Percentiles rank a stretch among this genome's conserved stretches.
These are phyloP conservation scores for Hirtodrosophila cameraria DNA, from an alignment of 2,888 invertebrate genomes.

Conservation along the genomic window DNA sequence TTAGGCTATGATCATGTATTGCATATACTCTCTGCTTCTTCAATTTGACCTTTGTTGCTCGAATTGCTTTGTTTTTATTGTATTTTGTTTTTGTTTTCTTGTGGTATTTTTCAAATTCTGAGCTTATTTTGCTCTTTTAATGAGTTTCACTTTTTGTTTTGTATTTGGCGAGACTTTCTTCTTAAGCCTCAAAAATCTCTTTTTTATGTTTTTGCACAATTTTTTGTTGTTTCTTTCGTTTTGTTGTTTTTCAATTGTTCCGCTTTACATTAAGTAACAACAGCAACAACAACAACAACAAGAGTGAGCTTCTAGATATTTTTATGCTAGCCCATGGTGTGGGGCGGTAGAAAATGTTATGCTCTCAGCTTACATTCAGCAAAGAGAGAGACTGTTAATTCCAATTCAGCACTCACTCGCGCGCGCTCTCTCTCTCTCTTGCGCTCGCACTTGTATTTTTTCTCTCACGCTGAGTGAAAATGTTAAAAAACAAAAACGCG, in stretches of 20 bases:
- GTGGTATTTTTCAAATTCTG: constrained; percentile 17
- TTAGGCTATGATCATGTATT: constrained; percentile 25
- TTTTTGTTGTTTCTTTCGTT: too few species aligned
- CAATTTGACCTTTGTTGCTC: constrained; percentile 9
- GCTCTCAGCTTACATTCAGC: constrained; percentile 48
- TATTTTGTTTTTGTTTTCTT: constrained; percentile 15
- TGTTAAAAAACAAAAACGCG: constrained; percentile 72
- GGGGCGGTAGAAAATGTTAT: constrained; percentile 12
- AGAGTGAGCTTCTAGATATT: constrained; percentile 15
- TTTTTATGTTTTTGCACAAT: constrained; percentile 46
- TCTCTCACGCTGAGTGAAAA: constrained; percentile 61
- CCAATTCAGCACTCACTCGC: constrained; percentile 44
- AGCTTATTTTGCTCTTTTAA: constrained; percentile 24
- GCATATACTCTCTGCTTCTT: too few species aligned
- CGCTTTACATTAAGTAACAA: constrained; percentile 19
- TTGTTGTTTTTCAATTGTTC: constrained; percentile 20
- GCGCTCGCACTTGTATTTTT: constrained; percentile 18
- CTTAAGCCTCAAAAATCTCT: constrained; percentile 15
- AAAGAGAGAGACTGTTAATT: constrained; percentile 38
- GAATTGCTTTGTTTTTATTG: constrained; percentile 29
- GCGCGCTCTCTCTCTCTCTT: constrained; percentile 12
- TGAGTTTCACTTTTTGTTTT: constrained; percentile 59
- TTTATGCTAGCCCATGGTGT: constrained; percentile 37
- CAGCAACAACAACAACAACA: constrained; percentile 7
- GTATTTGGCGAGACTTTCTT: constrained; percentile 10